phyloP scores from a whole-genome alignment of 2,113 vertebrate species.

The Trichechus manatus region DNA sequence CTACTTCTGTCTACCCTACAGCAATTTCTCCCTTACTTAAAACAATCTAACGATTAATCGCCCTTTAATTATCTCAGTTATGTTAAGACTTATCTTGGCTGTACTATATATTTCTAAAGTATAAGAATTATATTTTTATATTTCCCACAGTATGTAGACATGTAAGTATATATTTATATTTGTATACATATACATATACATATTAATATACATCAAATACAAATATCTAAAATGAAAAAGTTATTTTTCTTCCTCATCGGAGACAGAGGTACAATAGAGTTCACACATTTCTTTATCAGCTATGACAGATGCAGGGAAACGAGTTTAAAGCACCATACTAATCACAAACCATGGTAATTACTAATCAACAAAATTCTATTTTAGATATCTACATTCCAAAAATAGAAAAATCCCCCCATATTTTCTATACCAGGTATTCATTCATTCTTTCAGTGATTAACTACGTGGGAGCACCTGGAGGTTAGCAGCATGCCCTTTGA shows the following conservation, averaged over 20 bases:
- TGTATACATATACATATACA: background rate
- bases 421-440: background rate
- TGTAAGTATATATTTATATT: background rate
- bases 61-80: constrained; percentile 42
- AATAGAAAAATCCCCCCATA: background rate
- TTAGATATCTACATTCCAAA: constrained; percentile 42
- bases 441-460: constrained; percentile 34
- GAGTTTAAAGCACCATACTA: constrained; percentile 14
- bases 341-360: background rate
- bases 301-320: background rate
- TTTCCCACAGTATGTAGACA: background rate
- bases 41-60: constrained; percentile 15
- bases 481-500: background rate
- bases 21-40: background rate
- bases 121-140: background rate
- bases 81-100: background rate
- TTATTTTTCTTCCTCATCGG: background rate
- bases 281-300: constrained; percentile 26
- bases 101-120: background rate
- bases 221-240: constrained; percentile 33
- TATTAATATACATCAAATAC: background rate
- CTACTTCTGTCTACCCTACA: background rate
- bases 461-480: background rate
- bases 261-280: background rate
- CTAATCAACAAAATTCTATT: constrained; percentile 45